Evolutionary conservation across 1,140 invertebrate genomes (phyloP).

Genomic region (Branchinecta lindahli): DNA sequence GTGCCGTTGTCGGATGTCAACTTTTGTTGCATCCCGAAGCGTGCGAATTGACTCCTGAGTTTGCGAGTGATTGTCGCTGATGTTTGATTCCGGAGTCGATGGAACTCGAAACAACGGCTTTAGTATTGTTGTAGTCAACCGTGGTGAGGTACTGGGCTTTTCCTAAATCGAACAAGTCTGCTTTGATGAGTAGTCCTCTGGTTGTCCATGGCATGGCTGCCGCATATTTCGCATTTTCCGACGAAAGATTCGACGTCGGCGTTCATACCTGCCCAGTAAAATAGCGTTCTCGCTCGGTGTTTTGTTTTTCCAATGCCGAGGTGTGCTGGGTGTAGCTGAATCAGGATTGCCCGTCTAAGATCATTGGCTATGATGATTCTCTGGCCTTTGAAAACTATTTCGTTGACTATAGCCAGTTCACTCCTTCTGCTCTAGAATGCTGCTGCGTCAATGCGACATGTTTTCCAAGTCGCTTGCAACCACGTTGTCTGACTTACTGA

Average conservation of each 20-base stretch:
- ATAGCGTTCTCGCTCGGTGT: neutral
- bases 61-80: conserved; percentile 1
- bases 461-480: conserved; percentile 1
- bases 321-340: neutral
- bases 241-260: conserved; percentile 7
- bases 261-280: conserved; percentile 1
- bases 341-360: neutral
- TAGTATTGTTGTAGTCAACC: conserved; percentile 3
- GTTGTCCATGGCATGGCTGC: neutral
- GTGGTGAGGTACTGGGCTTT: conserved; percentile 3
- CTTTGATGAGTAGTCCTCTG: conserved; percentile 8
- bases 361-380: neutral
- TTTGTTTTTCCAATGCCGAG: conserved; percentile 8
- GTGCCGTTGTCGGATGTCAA: conserved; percentile 4
- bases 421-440: conserved; percentile 4
- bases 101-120: neutral
- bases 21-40: neutral
- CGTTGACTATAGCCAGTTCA: neutral
- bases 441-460: neutral
- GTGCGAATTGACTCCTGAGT: conserved; percentile 1
- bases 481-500: neutral
- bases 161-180: neutral
- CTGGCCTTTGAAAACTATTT: conserved; percentile 8
- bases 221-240: conserved; percentile 5
- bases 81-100: conserved; percentile 8